phyloP scores from a whole-genome alignment of 2,797 vertebrate species.

The Tenualosa thibaudeaui region DNA sequence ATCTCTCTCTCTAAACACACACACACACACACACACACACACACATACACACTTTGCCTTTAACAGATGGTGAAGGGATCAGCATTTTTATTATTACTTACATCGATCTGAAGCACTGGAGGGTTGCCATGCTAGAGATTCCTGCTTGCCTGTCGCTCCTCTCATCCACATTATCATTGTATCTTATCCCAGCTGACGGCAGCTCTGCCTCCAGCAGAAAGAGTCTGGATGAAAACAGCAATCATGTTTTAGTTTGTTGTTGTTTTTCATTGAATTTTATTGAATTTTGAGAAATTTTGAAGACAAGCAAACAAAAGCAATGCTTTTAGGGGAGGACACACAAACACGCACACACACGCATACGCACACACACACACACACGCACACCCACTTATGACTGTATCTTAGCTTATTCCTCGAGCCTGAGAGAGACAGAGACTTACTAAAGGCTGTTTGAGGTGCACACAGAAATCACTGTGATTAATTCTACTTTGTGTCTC shows the following conservation, averaged over 20 bases:
- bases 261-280: too few relatives aligned
- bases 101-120: not conserved
- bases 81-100: not conserved
- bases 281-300: not conserved
- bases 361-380: not conserved
- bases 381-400: not conserved
- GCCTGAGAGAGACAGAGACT: not conserved
- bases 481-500: slow-evolving; percentile 21
- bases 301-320: too few relatives aligned
- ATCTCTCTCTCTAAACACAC: too few relatives aligned
- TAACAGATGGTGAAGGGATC: not conserved
- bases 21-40: not conserved
- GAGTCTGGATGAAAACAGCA: too few relatives aligned
- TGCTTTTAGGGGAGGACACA: too few relatives aligned
- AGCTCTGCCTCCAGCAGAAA: too few relatives aligned
- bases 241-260: too few relatives aligned
- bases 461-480: slow-evolving; percentile 26
- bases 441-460: slow-evolving; percentile 25
- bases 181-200: not conserved
- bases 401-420: not conserved
- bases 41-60: not conserved
- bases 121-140: not conserved
- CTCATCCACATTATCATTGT: not conserved
- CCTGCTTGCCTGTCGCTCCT: not conserved
- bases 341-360: not conserved